A percentile compares a stretch with the other conserved stretches of the same genome.
Conservation (phyloP, 2,113 vertebrate genomes). For the Salvelinus alpinus region DNA sequence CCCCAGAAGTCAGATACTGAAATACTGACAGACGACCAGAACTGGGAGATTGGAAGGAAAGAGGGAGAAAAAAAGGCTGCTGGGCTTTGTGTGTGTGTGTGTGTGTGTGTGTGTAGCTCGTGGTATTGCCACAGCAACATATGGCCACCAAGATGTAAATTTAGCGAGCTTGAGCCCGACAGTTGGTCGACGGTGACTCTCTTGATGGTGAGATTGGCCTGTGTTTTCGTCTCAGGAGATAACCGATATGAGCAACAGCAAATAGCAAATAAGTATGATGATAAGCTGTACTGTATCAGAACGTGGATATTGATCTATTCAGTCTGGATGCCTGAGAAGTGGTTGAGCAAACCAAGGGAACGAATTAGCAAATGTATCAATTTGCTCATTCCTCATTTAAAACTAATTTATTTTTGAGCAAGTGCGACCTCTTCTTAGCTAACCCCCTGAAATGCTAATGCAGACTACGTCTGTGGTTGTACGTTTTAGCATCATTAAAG, state of each 20-base stretch:
- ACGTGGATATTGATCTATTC: background rate
- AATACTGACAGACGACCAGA: constrained; percentile 55
- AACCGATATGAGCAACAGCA: background rate
- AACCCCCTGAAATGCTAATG: constrained; percentile 20
- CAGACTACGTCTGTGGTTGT: background rate
- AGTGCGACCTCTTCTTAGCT: constrained; percentile 1
- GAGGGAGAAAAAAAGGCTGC: constrained; percentile 25
- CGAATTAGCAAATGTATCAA: background rate
- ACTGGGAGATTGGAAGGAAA: constrained; percentile 45
- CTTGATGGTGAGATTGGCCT: constrained; percentile 46
- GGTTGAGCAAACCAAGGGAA: too few species aligned
- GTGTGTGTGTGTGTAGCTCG: constrained; percentile 43
- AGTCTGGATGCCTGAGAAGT: too few species aligned
- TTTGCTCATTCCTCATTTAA: constrained; percentile 14
- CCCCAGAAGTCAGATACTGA: constrained; percentile 46
- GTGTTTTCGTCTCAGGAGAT: constrained; percentile 36
- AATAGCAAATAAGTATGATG: background rate
- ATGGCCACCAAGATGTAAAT: constrained; percentile 67
- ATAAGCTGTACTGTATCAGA: background rate
- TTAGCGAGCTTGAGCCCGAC: constrained; percentile 51
- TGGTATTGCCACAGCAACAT: constrained; percentile 67
- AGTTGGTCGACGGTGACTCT: constrained; percentile 60
- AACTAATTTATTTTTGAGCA: constrained; percentile 1
- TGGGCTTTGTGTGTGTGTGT: constrained; percentile 52
- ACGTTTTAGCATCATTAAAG: constrained; percentile 8